Conservation (phyloP, 2,113 vertebrate species). For the Burhinus bistriatus region DNA sequence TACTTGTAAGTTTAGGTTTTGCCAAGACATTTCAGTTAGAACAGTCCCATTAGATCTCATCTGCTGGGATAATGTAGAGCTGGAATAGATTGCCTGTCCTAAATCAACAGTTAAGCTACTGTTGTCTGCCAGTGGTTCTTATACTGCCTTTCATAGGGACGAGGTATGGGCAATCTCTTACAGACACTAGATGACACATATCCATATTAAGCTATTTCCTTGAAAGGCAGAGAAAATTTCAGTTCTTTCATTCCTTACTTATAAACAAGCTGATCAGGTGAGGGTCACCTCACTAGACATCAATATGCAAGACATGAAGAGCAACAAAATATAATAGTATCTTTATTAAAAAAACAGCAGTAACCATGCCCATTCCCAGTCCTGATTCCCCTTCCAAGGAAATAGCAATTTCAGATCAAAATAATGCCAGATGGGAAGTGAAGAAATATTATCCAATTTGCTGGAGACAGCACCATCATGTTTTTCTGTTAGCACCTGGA, state of each 20-base stretch:
- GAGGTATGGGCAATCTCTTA: neutral
- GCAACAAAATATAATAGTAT: neutral
- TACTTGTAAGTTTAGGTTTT: neutral
- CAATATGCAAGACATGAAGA: neutral
- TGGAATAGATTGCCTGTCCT: neutral
- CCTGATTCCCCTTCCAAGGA: neutral
- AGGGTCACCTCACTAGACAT: neutral
- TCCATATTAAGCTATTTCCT: neutral
- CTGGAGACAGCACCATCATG: neutral
- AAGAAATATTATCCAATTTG: neutral
- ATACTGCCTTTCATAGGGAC: fast-evolving
- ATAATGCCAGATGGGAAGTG: neutral
- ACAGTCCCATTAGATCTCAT: neutral
- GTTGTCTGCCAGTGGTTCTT: neutral
- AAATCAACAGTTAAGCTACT: neutral
- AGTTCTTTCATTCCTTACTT: neutral
- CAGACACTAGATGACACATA: neutral
- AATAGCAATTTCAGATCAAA: neutral
- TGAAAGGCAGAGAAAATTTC: neutral
- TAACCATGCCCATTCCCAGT: neutral
- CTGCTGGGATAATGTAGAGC: neutral
- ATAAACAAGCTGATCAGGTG: neutral
- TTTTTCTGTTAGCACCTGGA: neutral
- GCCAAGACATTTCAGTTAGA: neutral
- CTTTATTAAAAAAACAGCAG: neutral